Evolutionary conservation across 2,888 invertebrate genomes (phyloP).

Genomic region (Euspilapteryx auroguttella): DNA sequence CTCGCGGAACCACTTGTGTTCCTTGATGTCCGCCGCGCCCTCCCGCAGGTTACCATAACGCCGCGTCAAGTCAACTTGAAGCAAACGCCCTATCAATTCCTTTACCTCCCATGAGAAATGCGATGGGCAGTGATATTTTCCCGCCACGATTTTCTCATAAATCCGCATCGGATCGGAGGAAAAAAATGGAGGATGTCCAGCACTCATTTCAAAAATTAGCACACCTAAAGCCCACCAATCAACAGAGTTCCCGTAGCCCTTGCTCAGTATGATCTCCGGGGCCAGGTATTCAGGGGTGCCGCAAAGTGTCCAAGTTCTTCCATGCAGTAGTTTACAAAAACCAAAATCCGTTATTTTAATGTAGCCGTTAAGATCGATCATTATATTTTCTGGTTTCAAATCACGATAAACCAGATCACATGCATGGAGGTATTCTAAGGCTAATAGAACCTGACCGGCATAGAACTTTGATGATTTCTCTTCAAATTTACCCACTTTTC

Average conservation of each 20-base stretch:
- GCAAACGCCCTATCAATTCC: constrained; percentile 76
- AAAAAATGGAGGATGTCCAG: constrained; percentile 93
- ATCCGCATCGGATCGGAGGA: constrained; percentile 92
- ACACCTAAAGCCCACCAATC: constrained; percentile 97
- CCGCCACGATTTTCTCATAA: constrained; percentile 91
- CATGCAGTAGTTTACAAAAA: constrained; percentile 80
- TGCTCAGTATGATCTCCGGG: constrained; percentile 87
- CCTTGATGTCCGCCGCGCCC: constrained; percentile 88
- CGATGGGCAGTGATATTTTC: constrained; percentile 81
- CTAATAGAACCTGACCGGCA: constrained; percentile 85
- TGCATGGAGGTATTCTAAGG: constrained; percentile 88
- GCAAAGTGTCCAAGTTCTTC: constrained; percentile 89
- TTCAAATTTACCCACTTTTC: constrained; percentile 66
- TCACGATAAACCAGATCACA: constrained; percentile 88
- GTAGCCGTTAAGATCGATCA: constrained; percentile 79
- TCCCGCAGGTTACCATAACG: constrained; percentile 88
- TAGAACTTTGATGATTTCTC: constrained; percentile 85
- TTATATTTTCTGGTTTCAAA: constrained; percentile 89
- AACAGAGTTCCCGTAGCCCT: constrained; percentile 89
- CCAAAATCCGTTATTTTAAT: constrained; percentile 91
- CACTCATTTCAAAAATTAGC: constrained; percentile 85
- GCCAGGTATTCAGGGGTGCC: constrained; percentile 98
- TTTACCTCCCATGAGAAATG: constrained; percentile 81
- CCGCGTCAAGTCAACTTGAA: constrained; percentile 60
- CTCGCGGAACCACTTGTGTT: constrained; percentile 86